Evolutionary conservation across 2,888 invertebrate species (phyloP).

Genomic region (Apomyelois bistriatella): DNA sequence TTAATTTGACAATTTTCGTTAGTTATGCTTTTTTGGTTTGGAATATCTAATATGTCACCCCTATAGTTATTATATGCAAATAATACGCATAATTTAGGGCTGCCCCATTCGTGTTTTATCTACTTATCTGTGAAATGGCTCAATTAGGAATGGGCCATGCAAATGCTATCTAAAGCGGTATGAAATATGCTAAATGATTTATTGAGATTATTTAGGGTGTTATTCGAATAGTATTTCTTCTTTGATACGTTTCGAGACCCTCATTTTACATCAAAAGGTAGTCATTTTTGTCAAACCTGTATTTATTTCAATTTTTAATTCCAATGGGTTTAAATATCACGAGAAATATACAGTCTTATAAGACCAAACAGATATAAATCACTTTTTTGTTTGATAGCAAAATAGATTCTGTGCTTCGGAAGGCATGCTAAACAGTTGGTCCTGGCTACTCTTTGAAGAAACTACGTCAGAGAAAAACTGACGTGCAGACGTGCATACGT

Average conservation of each 20-base stretch:
- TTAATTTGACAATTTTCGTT: slow-evolving; percentile 12
- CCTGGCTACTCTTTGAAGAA: no score
- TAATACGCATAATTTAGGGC: slow-evolving; percentile 74
- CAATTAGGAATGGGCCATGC: slow-evolving; percentile 63
- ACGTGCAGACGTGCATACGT: no score
- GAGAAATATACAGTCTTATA: no score
- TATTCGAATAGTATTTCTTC: background rate
- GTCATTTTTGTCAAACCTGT: no score
- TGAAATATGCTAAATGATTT: slow-evolving; percentile 75
- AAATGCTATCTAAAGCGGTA: slow-evolving; percentile 48
- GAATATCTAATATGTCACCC: slow-evolving; percentile 50
- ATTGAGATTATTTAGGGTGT: slow-evolving; percentile 27
- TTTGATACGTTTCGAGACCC: background rate
- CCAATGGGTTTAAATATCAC: no score
- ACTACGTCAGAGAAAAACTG: no score
- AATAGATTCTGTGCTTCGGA: no score
- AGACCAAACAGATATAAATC: no score
- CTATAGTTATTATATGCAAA: slow-evolving; percentile 76
- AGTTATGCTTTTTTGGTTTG: slow-evolving; percentile 25
- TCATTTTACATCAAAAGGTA: no score
- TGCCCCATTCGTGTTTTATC: slow-evolving; percentile 72
- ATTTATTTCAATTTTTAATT: no score
- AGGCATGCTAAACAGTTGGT: no score
- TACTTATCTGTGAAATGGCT: slow-evolving; percentile 78
- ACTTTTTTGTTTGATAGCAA: no score